Evolutionary conservation across 2,888 invertebrate species (phyloP), one percentile per base, ranked within the genome.

Genomic region (Phragmatobia fuliginosa): DNA sequence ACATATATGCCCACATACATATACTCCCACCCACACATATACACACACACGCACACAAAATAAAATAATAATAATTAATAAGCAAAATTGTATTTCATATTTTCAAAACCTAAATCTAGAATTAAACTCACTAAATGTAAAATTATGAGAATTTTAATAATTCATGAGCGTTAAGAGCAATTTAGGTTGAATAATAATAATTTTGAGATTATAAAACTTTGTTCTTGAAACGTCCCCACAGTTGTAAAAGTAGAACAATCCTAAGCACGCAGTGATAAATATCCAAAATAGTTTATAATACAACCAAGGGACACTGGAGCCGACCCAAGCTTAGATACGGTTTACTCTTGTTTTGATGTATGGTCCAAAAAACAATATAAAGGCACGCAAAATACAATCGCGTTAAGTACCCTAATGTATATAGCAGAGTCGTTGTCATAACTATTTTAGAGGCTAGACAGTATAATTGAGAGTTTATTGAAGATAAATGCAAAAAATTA

Each of bases 271-370:
- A 76, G 72, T 75, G 36, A 73, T 79, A 63, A 63, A 75, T 75
- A 77, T 75, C 31, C 52, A 66, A 73, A 79, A 77, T 79, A 75
- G 70, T 80, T 80, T 78, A 78, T 74, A 73, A 82, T 74, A 68
- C 62, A 60, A 66, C 76, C 69, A 31, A 76, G 60, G 63, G 49
- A 82, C 82, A 76, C 74, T 82, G 78, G 82, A 72, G 65, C 7
- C 0, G 2, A 66, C 71, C 82, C 82, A 81, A 81, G 67, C 66
- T 68, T 33, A 63, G 61, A 68, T 70, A 73, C 59, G 62, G n/a
- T 68, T 73, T 68, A 68, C 73, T 77, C 66, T 49, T 49, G 32
- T 63, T 63, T 49, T 63, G n/a, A 14, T n/a, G 62, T 49, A 16
- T 63, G 45, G 32, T 49, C 31, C 45, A 63, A 49, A 32, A 11